Evolutionary conservation across 2,797 vertebrate species (phyloP), one percentile per base, ranked within the genome.

Genomic region (Orientallactaga sibirica): DNA sequence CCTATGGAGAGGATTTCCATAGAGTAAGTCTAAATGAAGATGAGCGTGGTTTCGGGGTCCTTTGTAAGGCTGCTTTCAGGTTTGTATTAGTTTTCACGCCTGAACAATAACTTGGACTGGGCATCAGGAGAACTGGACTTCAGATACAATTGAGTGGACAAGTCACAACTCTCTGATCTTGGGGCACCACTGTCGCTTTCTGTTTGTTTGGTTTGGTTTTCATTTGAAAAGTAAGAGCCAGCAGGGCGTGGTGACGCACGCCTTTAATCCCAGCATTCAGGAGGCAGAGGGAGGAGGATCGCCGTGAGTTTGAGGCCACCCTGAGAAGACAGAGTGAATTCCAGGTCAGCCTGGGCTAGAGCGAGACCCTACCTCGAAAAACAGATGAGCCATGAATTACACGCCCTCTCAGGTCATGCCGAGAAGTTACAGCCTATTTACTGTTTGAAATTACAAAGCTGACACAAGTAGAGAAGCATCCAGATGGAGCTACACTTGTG

Each of bases 61-160:
- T 88, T 94, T 66, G 55, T 71, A 88, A 89, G 66, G 77, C 24
- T 73, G 20, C 25, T 81, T 97, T 37, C 62, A 90, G 16, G 19
- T 61, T 41, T 92, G 2, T 37, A 25, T 76, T 85, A 15, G 10
- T 24, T 77, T 87, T 82, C 37, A 55, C 5, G 81, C 29, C 11
- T 81, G 55, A 62, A 52, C 11, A 74, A 18, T 29, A 4, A 27
- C 16, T 33, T 90, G 70, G 7, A 18, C 14, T 62, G 76, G 15
- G 25, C 33, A 82, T 66, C 11, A 33, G 33, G 18, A 95, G 55
- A 88, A 27, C 9, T 86, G n/a, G 29, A 66, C 37, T 94, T 82
- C 80, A 88, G 75, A 68, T 33, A 33, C 5, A 3, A 27, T 52
- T 93, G 84, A 75, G 20, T 88, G 43, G 33, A 3, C 29, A 81